Evolutionary conservation across 2,113 vertebrate genomes (phyloP).

Genomic region (Hystrix brachyura): DNA sequence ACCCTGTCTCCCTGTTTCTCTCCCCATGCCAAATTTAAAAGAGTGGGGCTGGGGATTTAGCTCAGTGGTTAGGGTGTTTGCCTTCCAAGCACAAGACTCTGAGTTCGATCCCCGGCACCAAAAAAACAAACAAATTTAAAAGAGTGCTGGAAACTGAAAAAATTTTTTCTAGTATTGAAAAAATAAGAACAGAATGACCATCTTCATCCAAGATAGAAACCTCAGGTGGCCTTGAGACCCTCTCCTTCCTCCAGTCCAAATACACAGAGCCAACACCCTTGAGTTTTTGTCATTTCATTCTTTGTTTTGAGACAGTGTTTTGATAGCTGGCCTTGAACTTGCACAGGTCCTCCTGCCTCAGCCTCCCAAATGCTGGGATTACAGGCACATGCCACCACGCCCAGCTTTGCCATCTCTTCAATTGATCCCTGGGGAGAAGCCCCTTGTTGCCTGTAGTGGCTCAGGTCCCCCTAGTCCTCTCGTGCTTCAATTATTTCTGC

Average conservation of each 20-base stretch:
- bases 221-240: background rate
- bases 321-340: background rate
- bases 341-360: background rate
- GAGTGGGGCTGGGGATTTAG: background rate
- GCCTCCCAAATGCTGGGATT: background rate
- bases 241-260: background rate
- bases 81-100: too few species aligned
- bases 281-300: background rate
- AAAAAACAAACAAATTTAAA: background rate
- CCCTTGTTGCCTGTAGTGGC: background rate
- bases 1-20: background rate
- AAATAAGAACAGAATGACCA: background rate
- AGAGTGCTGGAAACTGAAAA: background rate
- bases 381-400: background rate
- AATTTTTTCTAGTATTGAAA: background rate
- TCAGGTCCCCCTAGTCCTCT: background rate
- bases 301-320: background rate
- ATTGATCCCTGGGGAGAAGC: background rate
- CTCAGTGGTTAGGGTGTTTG: too few species aligned
- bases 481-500: background rate
- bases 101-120: too few species aligned
- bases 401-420: background rate
- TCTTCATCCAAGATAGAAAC: background rate
- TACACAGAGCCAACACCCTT: background rate
- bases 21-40: background rate